Evolutionary conservation across 2,797 vertebrate species (phyloP), one percentile per base, ranked within the genome.

Genomic region (Phoxinus dragarum): DNA sequence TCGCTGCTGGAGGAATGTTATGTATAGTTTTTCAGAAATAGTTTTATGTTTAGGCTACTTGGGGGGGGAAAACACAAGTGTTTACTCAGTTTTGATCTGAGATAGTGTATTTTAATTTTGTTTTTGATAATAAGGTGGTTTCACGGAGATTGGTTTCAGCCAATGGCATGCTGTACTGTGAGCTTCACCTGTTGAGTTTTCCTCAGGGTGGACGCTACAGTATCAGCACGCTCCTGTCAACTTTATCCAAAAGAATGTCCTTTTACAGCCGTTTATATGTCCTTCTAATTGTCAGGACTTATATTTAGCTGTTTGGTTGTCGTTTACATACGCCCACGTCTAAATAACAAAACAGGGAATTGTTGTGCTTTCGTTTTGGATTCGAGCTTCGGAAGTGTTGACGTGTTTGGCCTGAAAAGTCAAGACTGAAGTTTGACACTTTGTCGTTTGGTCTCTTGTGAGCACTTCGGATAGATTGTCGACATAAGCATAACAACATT

Each of bases 121-220:
- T 64, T 42, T 42, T 42, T 44, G 56, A 44, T 80, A 68, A 68
- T 76, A n/a, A 71, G 23, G 31, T 54, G 11, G 34, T 19, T 77
- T 68, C 3, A 47, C 12, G 14, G 47, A 47, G 12, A 47, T 47
- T 47, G 47, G 47, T 47, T 47, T 47, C 44, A 54, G 71, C 69
- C 44, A 81, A 42, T 66, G 81, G 77, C 78, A 83, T 61, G 74
- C 86, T 73, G 40, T 47, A n/a, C 49, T 31, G 80, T 61, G 31
- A 42, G 9, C 17, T 87, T 85, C 89, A 91, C 91, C 88, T 91
- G 91, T 91, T 90, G 89, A 89, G 81, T 78, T 77, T 75, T 66
- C 71, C 21, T 76, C 72, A 59, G 56, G 54, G 56, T n/a, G 34
- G 12, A 47, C 19, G 42, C 10, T 36, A 23, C 52, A 47, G 68